These are phyloP conservation scores for Atethmia centrago DNA, from an alignment of 2,888 invertebrate genomes.

Conservation along the genomic window DNA sequence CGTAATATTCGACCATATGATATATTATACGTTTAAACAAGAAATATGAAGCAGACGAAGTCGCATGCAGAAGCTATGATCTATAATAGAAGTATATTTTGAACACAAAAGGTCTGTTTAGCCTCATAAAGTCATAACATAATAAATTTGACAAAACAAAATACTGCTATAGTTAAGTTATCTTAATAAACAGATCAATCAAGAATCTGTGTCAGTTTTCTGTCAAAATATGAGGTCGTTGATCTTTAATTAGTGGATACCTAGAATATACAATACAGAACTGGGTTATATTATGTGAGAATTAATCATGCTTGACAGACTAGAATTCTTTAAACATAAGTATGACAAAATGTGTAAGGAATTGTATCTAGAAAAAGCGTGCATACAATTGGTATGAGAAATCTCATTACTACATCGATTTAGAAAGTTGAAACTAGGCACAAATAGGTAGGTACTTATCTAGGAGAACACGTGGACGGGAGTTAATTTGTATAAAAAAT, in stretches of 20 bases:
- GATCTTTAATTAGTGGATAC: background rate
- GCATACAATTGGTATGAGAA: background rate
- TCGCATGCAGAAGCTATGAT: too few relatives aligned
- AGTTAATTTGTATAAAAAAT: too few relatives aligned
- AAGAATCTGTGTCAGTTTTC: slow-evolving; percentile 8
- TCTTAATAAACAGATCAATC: slow-evolving; percentile 42
- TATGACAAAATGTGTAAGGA: too few relatives aligned
- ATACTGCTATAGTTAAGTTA: background rate
- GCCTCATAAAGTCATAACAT: background rate
- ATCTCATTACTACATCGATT: too few relatives aligned
- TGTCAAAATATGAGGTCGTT: slow-evolving; percentile 1
- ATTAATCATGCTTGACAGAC: too few relatives aligned
- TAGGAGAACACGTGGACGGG: background rate
- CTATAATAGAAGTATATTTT: too few relatives aligned
- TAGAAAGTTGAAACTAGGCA: background rate
- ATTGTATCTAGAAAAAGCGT: too few relatives aligned
- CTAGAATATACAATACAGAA: background rate
- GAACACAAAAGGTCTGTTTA: background rate
- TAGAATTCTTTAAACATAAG: too few relatives aligned
- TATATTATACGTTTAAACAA: too few relatives aligned
- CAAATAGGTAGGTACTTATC: background rate
- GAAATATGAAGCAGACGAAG: too few relatives aligned
- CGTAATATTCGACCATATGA: too few relatives aligned
- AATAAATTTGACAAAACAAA: background rate
- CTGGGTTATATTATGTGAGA: too few relatives aligned